A percentile compares a stretch with the other conserved stretches of the same genome.
Conservation (phyloP, 2,797 vertebrate species). For the Tokudaia muenninki region DNA sequence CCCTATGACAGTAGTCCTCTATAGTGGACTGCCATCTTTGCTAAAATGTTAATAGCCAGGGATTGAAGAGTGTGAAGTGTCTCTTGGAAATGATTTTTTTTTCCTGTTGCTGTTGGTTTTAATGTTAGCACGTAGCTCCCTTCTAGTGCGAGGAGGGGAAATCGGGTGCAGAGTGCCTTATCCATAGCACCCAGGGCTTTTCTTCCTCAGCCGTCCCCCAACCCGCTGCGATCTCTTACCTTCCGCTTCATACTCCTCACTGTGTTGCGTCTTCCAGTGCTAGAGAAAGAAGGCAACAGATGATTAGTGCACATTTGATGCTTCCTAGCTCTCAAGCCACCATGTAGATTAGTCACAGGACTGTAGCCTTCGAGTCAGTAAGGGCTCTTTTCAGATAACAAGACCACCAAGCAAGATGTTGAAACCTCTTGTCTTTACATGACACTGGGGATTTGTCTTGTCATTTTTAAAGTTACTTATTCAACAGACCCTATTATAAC, state of each 20-base stretch:
- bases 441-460: not conserved
- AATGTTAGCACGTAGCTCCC: not conserved
- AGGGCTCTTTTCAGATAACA: not conserved
- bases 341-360: slow-evolving; percentile 37
- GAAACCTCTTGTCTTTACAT: not conserved
- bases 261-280: slow-evolving; percentile 86
- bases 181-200: no score
- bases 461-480: not conserved
- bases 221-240: slow-evolving; percentile 83
- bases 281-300: slow-evolving; percentile 79
- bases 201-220: not conserved
- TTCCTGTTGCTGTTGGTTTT: not conserved
- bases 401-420: not conserved
- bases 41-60: not conserved
- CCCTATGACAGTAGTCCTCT: not conserved
- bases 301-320: slow-evolving; percentile 3
- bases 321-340: slow-evolving; percentile 25
- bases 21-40: not conserved
- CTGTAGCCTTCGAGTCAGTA: slow-evolving; percentile 40
- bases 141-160: not conserved
- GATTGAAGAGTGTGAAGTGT: not conserved
- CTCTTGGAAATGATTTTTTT: not conserved
- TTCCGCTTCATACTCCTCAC: slow-evolving; percentile 91
- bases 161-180: not conserved
- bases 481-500: not conserved